Conservation (phyloP, 2,797 vertebrate genomes). For the Sphenopsis melanotis region DNA sequence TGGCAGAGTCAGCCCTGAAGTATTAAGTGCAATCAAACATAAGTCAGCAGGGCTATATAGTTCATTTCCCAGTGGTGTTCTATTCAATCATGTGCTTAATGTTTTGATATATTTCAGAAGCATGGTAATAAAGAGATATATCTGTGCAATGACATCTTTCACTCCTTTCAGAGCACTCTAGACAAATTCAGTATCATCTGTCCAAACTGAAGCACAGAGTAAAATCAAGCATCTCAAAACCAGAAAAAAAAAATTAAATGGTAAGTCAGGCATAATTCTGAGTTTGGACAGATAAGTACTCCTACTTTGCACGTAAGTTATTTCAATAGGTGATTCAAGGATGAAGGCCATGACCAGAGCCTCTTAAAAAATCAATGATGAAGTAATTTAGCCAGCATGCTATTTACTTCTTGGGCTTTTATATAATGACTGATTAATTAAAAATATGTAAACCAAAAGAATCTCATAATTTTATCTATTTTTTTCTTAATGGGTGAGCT, state of each 20-base stretch:
- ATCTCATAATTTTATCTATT: background rate
- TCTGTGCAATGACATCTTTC: background rate
- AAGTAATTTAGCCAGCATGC: background rate
- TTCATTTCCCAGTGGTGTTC: background rate
- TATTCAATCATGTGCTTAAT: background rate
- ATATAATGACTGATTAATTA: background rate
- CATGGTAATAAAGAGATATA: background rate
- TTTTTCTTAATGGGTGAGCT: background rate
- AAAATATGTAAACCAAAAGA: background rate
- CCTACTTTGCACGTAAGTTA: background rate
- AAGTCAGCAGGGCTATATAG: background rate
- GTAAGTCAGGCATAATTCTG: background rate
- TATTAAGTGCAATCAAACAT: background rate
- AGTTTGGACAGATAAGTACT: background rate
- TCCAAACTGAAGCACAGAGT: background rate
- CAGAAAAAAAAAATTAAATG: background rate
- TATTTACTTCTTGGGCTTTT: background rate
- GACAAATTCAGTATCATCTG: background rate
- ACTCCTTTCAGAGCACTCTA: background rate
- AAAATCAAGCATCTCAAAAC: background rate
- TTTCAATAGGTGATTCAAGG: background rate
- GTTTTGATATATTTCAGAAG: constrained; percentile 9
- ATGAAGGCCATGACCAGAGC: background rate
- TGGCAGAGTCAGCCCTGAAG: background rate
- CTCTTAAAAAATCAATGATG: background rate